Base-by-base conservation (phyloP, 2,888 invertebrate genomes). In the Nebria salina region DNA sequence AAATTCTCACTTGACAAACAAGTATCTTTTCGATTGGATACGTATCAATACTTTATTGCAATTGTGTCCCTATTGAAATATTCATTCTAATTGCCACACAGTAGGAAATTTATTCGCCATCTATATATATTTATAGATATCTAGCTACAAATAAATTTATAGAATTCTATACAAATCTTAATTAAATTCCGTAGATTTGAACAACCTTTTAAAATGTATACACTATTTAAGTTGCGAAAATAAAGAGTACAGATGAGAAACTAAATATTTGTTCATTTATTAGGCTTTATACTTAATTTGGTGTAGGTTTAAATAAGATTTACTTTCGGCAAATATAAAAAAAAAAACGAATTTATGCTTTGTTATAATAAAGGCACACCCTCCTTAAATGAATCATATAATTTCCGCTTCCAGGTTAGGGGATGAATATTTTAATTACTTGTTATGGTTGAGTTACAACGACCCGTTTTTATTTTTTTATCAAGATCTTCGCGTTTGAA, bases 361-460 rank as follows among this genome's bases (percentile, higher is more conserved):
- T 7, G 54, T 54, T 54, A 54, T 54, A 54, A 54, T 54, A 54
- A 54, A 54, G 54, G 7, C 54, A 54, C 54, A 54, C 54, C 54
- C 54, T 54, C 2, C 54, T 54, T 54, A 54, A 54, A 54, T 54
- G 54, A 54, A 54, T 54, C 54, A 54, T 54, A 54, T 54, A 54
- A 54, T 54, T 54, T 54, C 54, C 54, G 54, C 54, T 54, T 54
- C 54, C 54, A 54, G 54, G 54, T 54, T 54, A 54, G 54, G 54
- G 54, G 54, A 54, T 54, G 54, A 13, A 54, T 54, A 54, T 54
- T 54, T 54, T 54, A 54, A 54, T 54, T 54, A 54, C 54, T 8
- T 54, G 54, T 13, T 54, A 54, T 54, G 13, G 54, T 54, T 54
- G 54, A 54, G 54, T 54, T 11, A 54, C 54, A 7, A 2, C 54